Conservation (phyloP, 2,888 invertebrate genomes). For the Colletes collaris region DNA sequence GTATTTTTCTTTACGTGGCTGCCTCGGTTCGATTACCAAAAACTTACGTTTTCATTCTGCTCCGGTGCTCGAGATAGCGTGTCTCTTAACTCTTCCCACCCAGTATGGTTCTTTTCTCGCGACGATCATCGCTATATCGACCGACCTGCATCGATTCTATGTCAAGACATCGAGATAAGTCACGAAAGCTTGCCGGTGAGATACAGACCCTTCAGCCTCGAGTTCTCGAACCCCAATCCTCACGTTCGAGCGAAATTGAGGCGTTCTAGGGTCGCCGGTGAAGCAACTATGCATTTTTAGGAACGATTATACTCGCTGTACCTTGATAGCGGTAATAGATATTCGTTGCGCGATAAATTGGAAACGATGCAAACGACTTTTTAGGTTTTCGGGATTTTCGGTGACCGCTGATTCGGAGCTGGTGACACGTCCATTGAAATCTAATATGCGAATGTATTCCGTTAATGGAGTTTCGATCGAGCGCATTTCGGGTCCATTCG, state of each 20-base stretch:
- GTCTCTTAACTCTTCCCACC: neutral
- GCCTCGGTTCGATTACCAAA: too few species aligned
- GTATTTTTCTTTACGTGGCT: too few species aligned
- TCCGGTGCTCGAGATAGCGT: too few species aligned
- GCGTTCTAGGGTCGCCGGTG: neutral
- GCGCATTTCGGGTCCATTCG: neutral
- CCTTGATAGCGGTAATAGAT: too few species aligned
- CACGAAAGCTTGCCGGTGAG: constrained; percentile 41
- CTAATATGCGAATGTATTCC: constrained; percentile 7
- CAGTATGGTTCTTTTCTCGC: constrained; percentile 17
- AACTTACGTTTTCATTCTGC: too few species aligned
- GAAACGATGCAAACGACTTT: too few species aligned
- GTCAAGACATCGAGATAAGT: constrained; percentile 56
- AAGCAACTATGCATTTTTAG: too few species aligned
- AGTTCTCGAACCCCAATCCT: constrained; percentile 39
- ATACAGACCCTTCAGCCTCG: constrained; percentile 39
- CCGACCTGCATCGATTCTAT: constrained; percentile 53
- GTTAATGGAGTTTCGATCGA: constrained; percentile 8
- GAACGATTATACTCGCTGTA: too few species aligned
- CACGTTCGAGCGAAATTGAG: constrained; percentile 20
- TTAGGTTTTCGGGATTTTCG: too few species aligned
- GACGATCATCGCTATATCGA: constrained; percentile 39
- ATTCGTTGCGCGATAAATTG: too few species aligned
- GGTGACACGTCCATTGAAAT: neutral
- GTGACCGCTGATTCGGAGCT: too few species aligned